Evolutionary conservation across 2,113 vertebrate genomes (phyloP).

Genomic region (Anoplopoma fimbria): DNA sequence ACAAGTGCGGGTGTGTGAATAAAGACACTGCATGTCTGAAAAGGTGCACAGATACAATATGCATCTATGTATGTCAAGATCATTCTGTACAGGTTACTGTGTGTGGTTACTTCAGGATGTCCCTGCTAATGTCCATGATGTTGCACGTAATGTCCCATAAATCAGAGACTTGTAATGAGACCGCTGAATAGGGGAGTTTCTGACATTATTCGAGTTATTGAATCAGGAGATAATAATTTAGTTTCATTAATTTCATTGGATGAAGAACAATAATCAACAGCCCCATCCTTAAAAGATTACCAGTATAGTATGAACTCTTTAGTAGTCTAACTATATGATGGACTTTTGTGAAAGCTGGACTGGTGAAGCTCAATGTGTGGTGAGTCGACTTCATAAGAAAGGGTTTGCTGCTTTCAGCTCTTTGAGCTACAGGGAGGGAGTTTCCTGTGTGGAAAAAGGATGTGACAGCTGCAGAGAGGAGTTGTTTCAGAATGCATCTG

Average conservation of each 20-base stretch:
- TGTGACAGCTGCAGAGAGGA: constrained; percentile 30
- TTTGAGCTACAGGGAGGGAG: constrained; percentile 6
- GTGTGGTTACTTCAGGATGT: not conserved
- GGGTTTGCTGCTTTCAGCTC: constrained; percentile 1
- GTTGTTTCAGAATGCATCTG: not conserved
- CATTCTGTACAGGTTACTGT: not conserved
- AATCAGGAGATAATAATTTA: not conserved
- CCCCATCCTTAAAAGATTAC: not conserved
- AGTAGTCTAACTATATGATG: not conserved
- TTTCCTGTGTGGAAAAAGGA: constrained; percentile 59
- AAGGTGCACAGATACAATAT: too few relatives aligned
- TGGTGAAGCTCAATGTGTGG: not conserved
- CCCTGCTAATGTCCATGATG: too few relatives aligned
- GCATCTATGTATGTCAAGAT: too few relatives aligned
- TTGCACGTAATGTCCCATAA: too few relatives aligned
- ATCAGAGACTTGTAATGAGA: too few relatives aligned
- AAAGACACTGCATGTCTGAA: too few relatives aligned
- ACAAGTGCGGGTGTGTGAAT: too few relatives aligned
- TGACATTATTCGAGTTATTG: not conserved
- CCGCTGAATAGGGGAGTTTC: not conserved
- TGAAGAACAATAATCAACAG: not conserved
- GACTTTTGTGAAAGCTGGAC: not conserved
- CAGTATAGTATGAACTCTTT: not conserved
- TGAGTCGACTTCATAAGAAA: not conserved
- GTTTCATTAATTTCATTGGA: not conserved